These are phyloP conservation scores for Archaeoteleia sp. DNA, from an alignment of 2,888 invertebrate species.

Conservation along the genomic window DNA sequence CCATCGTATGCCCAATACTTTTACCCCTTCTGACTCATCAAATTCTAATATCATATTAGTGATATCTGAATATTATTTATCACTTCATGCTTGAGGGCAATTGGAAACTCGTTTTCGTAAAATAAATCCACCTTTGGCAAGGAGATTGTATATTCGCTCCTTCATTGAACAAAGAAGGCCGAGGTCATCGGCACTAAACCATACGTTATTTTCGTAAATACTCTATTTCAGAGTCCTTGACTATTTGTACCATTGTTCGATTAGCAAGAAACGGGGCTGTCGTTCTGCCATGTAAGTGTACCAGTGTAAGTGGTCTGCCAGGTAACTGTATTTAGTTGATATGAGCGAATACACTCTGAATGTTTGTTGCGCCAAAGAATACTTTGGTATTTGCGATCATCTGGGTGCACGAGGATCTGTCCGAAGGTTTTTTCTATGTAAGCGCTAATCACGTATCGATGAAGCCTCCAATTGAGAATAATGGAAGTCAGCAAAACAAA, in stretches of 20 bases:
- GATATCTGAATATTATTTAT: too few species aligned
- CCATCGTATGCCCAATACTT: too few species aligned
- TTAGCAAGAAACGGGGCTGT: background rate
- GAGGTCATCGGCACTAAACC: too few species aligned
- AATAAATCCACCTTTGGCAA: too few species aligned
- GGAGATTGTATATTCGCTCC: too few species aligned
- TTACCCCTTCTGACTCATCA: too few species aligned
- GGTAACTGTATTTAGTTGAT: background rate
- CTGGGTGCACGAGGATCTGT: background rate
- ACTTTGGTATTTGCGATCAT: background rate
- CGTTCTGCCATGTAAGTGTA: background rate
- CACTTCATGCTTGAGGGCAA: too few species aligned
- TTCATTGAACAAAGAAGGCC: too few species aligned
- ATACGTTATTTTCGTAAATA: constrained; percentile 3
- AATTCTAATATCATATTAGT: too few species aligned
- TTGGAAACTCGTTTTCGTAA: too few species aligned
- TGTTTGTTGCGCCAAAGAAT: background rate
- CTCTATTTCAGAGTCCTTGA: background rate
- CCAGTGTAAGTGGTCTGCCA: too few species aligned
- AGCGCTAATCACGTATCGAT: background rate
- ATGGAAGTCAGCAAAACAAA: too few species aligned
- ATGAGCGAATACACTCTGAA: background rate
- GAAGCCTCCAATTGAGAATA: background rate
- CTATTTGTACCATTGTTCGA: background rate
- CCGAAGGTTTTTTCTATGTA: constrained; percentile 5